Evolutionary conservation across 2,888 invertebrate species (phyloP).

Genomic region (Melinaea marsaeus): DNA sequence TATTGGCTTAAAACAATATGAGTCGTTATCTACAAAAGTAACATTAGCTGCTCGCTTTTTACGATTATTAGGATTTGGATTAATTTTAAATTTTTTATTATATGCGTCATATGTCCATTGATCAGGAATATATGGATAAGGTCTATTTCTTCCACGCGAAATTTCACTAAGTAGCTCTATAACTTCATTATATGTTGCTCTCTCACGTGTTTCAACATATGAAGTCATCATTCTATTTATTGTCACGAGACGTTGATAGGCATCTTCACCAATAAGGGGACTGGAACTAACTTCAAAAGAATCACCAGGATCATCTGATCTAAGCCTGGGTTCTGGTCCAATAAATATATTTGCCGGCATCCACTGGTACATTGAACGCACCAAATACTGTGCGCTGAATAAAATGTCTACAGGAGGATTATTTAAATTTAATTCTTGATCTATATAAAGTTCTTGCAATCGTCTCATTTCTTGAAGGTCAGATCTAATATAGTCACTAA

Average conservation of each 20-base stretch:
- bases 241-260: background rate
- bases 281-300: background rate
- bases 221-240: constrained; percentile 1
- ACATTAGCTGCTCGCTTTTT: no score
- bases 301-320: background rate
- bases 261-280: background rate
- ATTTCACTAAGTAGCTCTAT: background rate
- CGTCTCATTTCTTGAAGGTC: background rate
- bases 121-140: background rate
- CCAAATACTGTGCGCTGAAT: background rate
- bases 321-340: background rate
- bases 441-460: background rate
- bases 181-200: background rate
- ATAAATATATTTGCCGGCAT: constrained; percentile 1
- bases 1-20: no score
- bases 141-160: background rate
- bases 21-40: no score
- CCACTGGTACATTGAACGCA: background rate
- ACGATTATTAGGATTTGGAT: no score
- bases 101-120: background rate
- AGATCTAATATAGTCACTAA: background rate
- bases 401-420: background rate
- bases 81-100: no score
- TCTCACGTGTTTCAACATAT: background rate
- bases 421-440: constrained; percentile 1